Base-by-base conservation (phyloP, 2,888 invertebrate species). In the Andricus quercusramuli region DNA sequence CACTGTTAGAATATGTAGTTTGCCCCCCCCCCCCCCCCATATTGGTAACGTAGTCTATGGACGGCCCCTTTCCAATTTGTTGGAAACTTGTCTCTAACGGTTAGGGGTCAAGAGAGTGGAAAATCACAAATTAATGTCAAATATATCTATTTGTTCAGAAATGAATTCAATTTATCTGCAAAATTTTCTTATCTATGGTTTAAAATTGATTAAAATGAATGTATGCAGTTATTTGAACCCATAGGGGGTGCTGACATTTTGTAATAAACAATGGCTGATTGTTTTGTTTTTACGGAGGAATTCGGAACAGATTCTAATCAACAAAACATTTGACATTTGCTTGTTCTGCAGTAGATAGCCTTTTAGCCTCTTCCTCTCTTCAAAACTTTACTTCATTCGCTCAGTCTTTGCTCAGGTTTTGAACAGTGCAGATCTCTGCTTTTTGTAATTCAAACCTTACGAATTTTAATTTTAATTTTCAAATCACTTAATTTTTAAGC, bases 331-430 rank as follows among this genome's bases (percentile, higher is more conserved):
- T 78, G 80, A 80, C 66, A 70, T 74, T 80, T 51, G 80, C 84
- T 83, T 83, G 81, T 79, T 81, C 79, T 82, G 77, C 81, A 82
- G 76, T 77, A 83, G 90, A 90, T 90, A 90, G 85, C 88, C 88
- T 88, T 41, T 77, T 85, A 89, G 89, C 88, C 90, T 85, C 78
- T 82, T 85, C 83, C 86, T 86, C 83, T 84, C 86, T 85, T 83
- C 59, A 79, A 81, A 82, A 83, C 85, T 82, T 82, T 85, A 87
- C 82, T 85, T 85, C 79, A 86, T 85, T 85, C 82, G 82, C 85
- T 87, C 89, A 90, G 90, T 90, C 85, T 85, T 77, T 84, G 80
- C 79, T 82, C 80, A 83, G 87, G 85, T 90, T 88, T 89, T 82
- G 86, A 85, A 79, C 82, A 44, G 84, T 78, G 78, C 67, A 85